Evolutionary conservation across 2,888 invertebrate species (phyloP).

Genomic region (Oxyteleia sp.): DNA sequence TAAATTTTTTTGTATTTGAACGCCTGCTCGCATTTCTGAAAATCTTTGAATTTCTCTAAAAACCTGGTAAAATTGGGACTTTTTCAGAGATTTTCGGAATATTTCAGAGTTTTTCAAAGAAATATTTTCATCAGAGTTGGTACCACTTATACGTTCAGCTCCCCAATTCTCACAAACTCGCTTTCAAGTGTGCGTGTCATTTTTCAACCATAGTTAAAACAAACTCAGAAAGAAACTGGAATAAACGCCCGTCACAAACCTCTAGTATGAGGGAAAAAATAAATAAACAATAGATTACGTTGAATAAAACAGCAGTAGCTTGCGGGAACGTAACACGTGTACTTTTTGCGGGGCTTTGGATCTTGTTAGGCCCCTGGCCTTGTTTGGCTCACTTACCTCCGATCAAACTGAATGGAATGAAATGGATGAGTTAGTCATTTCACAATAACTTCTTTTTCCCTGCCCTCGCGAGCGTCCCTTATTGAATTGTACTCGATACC

Average conservation of each 20-base stretch:
- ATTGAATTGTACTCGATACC: slow-evolving; percentile 65
- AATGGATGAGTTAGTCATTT: slow-evolving; percentile 61
- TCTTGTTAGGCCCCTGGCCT: slow-evolving; percentile 47
- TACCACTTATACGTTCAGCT: no score
- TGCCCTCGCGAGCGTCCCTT: slow-evolving; percentile 32
- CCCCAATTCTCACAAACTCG: no score
- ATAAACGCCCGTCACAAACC: neutral
- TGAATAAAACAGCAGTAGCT: slow-evolving; percentile 50
- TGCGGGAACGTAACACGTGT: neutral
- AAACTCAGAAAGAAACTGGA: neutral
- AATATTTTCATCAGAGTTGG: no score
- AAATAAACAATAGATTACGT: slow-evolving; percentile 41
- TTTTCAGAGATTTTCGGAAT: no score
- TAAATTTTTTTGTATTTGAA: no score
- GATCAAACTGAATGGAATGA: slow-evolving; percentile 34
- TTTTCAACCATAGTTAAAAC: no score
- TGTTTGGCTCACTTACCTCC: slow-evolving; percentile 38
- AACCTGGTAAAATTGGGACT: no score
- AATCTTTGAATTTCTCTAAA: no score
- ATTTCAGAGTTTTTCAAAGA: no score
- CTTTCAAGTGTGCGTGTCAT: no score
- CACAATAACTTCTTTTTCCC: slow-evolving; percentile 53
- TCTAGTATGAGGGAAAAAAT: neutral
- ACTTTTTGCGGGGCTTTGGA: slow-evolving; percentile 3
- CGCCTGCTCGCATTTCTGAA: no score